Conservation (phyloP, 2,888 invertebrate genomes). For the Melanostoma mellinum region DNA sequence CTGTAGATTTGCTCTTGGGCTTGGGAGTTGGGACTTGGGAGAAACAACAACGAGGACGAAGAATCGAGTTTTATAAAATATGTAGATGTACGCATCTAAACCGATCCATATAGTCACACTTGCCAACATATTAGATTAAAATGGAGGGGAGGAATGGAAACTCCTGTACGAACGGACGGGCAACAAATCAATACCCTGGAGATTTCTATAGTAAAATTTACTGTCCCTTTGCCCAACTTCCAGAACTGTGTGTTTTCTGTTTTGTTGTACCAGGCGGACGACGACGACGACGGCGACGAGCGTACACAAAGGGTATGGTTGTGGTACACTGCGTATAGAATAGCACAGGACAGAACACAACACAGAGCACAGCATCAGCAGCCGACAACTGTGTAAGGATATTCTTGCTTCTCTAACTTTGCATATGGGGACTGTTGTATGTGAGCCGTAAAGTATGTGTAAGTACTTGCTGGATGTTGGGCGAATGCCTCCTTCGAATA, state of each 20-base stretch:
- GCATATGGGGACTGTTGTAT: conserved; percentile 58
- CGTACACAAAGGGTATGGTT: conserved; percentile 58
- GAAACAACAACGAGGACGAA: conserved; percentile 40
- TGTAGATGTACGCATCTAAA: conserved; percentile 73
- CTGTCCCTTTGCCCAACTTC: conserved; percentile 70
- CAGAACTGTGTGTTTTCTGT: conserved; percentile 15
- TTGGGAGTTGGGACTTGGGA: conserved; percentile 19
- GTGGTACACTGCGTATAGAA: conserved; percentile 34
- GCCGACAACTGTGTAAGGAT: conserved; percentile 59
- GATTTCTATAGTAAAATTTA: conserved; percentile 74
- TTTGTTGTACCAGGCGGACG: not conserved
- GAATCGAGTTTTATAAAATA: conserved; percentile 72
- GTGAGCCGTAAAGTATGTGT: conserved; percentile 66
- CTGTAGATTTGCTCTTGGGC: conserved; percentile 58
- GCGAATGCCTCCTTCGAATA: conserved; percentile 62
- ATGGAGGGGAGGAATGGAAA: conserved; percentile 73
- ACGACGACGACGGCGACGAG: not conserved
- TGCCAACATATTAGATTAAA: conserved; percentile 73
- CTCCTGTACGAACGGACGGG: conserved; percentile 74
- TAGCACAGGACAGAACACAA: conserved; percentile 4
- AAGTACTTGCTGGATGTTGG: conserved; percentile 64
- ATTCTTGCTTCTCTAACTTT: conserved; percentile 44
- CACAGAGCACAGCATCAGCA: not conserved
- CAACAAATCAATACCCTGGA: conserved; percentile 76
- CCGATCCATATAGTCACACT: conserved; percentile 73